Evolutionary conservation across 2,797 vertebrate species (phyloP).

Genomic region (Neomorphus geoffroyi): DNA sequence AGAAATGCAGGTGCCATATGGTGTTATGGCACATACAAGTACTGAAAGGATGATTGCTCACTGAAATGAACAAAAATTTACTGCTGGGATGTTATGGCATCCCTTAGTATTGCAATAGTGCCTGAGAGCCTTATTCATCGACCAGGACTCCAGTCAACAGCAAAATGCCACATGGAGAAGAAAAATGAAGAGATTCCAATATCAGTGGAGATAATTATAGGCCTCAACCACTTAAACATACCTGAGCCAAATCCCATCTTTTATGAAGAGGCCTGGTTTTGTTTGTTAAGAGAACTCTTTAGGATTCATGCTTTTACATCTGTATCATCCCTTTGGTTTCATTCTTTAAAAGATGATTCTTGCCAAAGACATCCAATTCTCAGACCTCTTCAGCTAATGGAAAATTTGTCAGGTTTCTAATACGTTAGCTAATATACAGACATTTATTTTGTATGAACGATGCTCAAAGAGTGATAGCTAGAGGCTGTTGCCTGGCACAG

Average conservation of each 20-base stretch:
- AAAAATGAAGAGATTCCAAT: not conserved
- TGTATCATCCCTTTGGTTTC: not conserved
- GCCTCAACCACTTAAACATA: not conserved
- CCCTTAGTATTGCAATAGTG: not conserved
- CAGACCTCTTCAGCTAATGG: not conserved
- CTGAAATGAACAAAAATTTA: not conserved
- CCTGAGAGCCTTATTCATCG: not conserved
- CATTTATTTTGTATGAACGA: not conserved
- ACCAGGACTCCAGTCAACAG: not conserved
- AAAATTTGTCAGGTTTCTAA: not conserved
- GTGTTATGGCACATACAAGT: not conserved
- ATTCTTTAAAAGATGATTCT: not conserved
- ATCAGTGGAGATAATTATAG: not conserved
- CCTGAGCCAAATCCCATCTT: not conserved
- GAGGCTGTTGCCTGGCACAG: not conserved
- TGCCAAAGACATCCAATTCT: not conserved
- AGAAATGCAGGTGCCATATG: conserved; percentile 3
- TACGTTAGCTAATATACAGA: not conserved
- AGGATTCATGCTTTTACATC: not conserved
- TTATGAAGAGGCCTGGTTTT: not conserved
- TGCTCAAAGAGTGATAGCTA: not conserved
- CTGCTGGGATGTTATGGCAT: not conserved
- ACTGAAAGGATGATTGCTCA: not conserved
- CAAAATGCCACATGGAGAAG: not conserved
- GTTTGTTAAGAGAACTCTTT: not conserved